phyloP scores from a whole-genome alignment of 1,140 invertebrate genomes.

The Saccostrea echinata region DNA sequence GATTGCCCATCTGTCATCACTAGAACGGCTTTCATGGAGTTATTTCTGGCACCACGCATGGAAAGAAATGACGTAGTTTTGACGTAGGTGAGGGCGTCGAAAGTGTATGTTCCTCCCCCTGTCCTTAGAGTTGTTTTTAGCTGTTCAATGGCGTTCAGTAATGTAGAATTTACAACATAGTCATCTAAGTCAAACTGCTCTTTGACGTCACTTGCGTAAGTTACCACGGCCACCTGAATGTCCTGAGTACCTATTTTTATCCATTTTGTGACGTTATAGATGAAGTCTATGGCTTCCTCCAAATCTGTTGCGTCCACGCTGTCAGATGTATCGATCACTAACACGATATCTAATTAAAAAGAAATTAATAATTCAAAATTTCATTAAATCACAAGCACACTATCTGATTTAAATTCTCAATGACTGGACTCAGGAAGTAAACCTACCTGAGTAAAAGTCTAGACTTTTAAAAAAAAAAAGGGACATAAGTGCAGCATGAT shows the following conservation, averaged over 20 bases:
- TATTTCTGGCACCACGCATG: slow-evolving; percentile 33
- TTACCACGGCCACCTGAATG: slow-evolving; percentile 51
- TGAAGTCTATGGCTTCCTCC: slow-evolving; percentile 48
- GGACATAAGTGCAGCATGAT: no score
- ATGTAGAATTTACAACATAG: slow-evolving; percentile 14
- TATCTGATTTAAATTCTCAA: no score
- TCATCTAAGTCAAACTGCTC: slow-evolving; percentile 49
- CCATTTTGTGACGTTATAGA: slow-evolving; percentile 56
- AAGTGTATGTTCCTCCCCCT: slow-evolving; percentile 50
- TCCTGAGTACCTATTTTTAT: slow-evolving; percentile 43
- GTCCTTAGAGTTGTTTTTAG: slow-evolving; percentile 30
- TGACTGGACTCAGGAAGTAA: no score
- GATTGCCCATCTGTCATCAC: slow-evolving; percentile 56
- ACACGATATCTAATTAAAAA: slow-evolving; percentile 48
- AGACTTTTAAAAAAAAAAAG: no score
- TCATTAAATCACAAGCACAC: no score
- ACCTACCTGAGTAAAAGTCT: no score
- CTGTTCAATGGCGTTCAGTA: slow-evolving; percentile 40
- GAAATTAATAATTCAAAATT: background rate
- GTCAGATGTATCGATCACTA: slow-evolving; percentile 48
- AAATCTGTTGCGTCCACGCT: slow-evolving; percentile 42
- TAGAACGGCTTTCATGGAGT: slow-evolving; percentile 43
- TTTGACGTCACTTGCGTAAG: slow-evolving; percentile 44
- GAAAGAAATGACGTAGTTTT: slow-evolving; percentile 45
- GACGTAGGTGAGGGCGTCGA: slow-evolving; percentile 43